These are phyloP conservation scores for Solenopsis fugax DNA, from an alignment of 1,140 invertebrate species.

Conservation along the genomic window DNA sequence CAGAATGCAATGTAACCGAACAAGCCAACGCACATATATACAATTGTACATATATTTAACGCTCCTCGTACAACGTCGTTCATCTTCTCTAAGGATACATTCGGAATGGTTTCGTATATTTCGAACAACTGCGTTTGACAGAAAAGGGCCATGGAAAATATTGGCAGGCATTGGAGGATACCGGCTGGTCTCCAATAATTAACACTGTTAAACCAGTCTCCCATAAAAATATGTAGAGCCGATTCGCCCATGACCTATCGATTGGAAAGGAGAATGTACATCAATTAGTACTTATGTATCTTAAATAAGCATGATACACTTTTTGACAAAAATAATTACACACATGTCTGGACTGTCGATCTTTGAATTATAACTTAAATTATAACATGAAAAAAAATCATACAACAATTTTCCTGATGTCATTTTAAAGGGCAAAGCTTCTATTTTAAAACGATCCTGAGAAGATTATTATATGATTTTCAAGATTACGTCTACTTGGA, in stretches of 20 bases:
- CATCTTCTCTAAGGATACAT: constrained; percentile 95
- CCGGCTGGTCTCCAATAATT: constrained; percentile 95
- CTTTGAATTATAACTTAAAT: too few species aligned
- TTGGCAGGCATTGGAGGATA: constrained; percentile 96
- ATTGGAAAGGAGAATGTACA: background rate
- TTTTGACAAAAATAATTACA: too few species aligned
- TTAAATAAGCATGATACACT: background rate
- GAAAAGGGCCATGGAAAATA: constrained; percentile 97
- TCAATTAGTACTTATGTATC: background rate
- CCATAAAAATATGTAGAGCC: constrained; percentile 90
- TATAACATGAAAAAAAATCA: too few species aligned
- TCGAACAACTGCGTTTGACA: constrained; percentile 99
- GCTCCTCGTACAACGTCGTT: constrained; percentile 95
- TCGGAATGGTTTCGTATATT: constrained; percentile 96
- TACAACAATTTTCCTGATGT: too few species aligned
- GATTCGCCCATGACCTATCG: constrained; percentile 92
- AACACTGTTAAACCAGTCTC: constrained; percentile 92
- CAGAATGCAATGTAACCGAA: constrained; percentile 98
- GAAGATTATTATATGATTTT: too few species aligned
- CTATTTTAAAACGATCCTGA: too few species aligned
- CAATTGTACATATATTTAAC: constrained; percentile 96
- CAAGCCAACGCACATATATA: constrained; percentile 95
- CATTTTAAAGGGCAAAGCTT: too few species aligned
- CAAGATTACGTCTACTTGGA: too few species aligned
- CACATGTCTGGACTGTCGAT: too few species aligned